A percentile compares a stretch with the other conserved stretches of the same genome.
Evolutionary conservation across 2,888 invertebrate genomes (phyloP).

Genomic region (Pegoplata infirma): DNA sequence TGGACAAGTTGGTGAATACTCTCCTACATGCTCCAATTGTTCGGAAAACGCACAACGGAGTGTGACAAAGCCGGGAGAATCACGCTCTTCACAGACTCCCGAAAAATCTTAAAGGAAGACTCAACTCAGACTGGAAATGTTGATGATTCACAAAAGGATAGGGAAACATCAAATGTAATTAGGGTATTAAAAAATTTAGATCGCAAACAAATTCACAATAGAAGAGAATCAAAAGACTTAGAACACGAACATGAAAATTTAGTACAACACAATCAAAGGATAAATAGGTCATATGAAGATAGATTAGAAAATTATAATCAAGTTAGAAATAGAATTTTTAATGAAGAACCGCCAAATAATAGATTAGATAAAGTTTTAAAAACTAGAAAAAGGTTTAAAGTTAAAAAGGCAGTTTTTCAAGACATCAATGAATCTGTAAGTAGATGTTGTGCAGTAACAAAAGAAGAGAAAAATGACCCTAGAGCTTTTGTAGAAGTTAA

Average conservation of each 20-base stretch:
- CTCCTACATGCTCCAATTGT: conserved; percentile 1
- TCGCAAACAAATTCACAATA: not conserved
- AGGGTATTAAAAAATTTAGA: too few species aligned
- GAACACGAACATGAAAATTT: not conserved
- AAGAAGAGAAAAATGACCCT: not conserved
- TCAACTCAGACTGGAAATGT: not conserved
- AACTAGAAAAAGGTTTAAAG: conserved; percentile 1
- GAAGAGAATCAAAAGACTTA: not conserved
- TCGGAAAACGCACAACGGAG: not conserved
- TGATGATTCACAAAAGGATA: too few species aligned
- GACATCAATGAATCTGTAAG: too few species aligned
- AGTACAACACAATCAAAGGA: not conserved
- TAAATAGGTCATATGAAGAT: not conserved
- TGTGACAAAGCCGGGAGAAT: not conserved
- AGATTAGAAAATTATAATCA: conserved; percentile 7
- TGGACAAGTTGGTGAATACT: not conserved
- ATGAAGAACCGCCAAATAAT: too few species aligned
- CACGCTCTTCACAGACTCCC: conserved; percentile 21
- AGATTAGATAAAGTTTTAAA: not conserved
- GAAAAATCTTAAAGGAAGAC: not conserved
- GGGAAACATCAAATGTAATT: too few species aligned
- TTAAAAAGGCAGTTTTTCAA: too few species aligned
- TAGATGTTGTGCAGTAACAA: not conserved
- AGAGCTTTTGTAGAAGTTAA: not conserved
- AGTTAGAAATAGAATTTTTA: not conserved